phyloP scores from a whole-genome alignment of 2,888 invertebrate genomes.

The Disparrhopalites patrizii region DNA sequence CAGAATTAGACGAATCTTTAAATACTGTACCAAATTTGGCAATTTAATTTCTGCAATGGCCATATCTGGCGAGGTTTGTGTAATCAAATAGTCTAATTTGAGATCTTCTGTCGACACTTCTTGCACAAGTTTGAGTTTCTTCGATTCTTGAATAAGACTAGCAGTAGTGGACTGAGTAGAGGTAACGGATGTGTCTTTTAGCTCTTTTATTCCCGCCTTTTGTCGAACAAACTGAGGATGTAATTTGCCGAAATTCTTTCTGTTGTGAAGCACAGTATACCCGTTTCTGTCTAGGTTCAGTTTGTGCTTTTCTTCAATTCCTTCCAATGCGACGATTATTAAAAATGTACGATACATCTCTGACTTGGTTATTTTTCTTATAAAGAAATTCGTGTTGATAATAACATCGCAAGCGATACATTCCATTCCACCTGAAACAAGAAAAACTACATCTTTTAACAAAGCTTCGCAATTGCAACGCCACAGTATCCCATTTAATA shows the following conservation, averaged over 20 bases:
- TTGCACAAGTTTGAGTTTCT: constrained; percentile 22
- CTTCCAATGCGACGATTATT: constrained; percentile 53
- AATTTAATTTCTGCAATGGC: constrained; percentile 44
- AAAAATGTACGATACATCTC: constrained; percentile 54
- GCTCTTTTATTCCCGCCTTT: constrained; percentile 40
- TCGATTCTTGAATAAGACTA: constrained; percentile 16
- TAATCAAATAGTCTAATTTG: constrained; percentile 37
- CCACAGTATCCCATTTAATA: too few relatives aligned
- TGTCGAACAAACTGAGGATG: constrained; percentile 44
- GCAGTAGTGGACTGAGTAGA: constrained; percentile 17
- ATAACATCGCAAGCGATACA: constrained; percentile 55
- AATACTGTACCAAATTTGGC: constrained; percentile 38
- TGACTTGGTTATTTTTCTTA: constrained; percentile 51
- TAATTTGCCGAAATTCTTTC: constrained; percentile 43
- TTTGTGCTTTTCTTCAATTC: constrained; percentile 54
- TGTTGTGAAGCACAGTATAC: constrained; percentile 37
- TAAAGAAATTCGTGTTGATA: constrained; percentile 52
- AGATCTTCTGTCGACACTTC: constrained; percentile 20
- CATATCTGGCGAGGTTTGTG: constrained; percentile 28
- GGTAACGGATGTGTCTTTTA: constrained; percentile 26
- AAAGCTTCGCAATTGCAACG: constrained; percentile 1
- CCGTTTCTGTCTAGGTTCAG: constrained; percentile 51
- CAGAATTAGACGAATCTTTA: too few relatives aligned
- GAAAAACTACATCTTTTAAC: too few relatives aligned
- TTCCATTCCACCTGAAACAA: constrained; percentile 51